A percentile compares a stretch with the other conserved stretches of the same genome.
These are phyloP conservation scores for Phoxinus phoxinus DNA, from an alignment of 2,113 vertebrate genomes.

Conservation along the genomic window DNA sequence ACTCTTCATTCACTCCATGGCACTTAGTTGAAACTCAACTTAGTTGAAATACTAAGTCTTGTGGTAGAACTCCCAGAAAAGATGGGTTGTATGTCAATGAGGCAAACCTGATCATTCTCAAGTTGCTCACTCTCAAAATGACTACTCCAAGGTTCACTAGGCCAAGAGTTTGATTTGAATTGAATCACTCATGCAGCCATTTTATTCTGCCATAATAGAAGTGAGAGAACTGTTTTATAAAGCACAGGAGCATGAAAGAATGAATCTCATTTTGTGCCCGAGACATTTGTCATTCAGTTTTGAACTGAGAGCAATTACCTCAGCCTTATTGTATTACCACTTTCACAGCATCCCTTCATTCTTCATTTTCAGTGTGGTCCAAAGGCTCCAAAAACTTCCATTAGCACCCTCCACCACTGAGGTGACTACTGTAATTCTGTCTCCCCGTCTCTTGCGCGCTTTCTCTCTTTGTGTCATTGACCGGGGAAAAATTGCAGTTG, in stretches of 20 bases:
- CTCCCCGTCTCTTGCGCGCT: slow-evolving; percentile 54
- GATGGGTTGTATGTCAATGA: slow-evolving; percentile 12
- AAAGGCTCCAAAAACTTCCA: slow-evolving; percentile 59
- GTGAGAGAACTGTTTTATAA: slow-evolving; percentile 55
- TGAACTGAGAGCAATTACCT: slow-evolving; percentile 57
- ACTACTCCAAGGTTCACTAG: slow-evolving; percentile 34
- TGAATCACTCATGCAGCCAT: slow-evolving; percentile 37
- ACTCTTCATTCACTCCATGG: background rate
- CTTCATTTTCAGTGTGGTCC: slow-evolving; percentile 52
- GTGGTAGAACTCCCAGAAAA: background rate
- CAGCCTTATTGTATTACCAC: slow-evolving; percentile 58
- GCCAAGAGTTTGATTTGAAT: slow-evolving; percentile 46
- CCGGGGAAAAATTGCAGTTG: slow-evolving; percentile 72
- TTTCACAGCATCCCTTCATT: slow-evolving; percentile 50
- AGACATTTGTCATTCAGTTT: slow-evolving; percentile 58
- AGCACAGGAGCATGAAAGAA: slow-evolving; percentile 51
- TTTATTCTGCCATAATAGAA: slow-evolving; percentile 41
- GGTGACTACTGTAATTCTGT: slow-evolving; percentile 71
- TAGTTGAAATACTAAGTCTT: background rate
- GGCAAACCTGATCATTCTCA: slow-evolving; percentile 42
- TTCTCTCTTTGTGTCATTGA: slow-evolving; percentile 61
- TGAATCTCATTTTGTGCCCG: slow-evolving; percentile 53
- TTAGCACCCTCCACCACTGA: slow-evolving; percentile 65
- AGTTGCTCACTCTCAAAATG: slow-evolving; percentile 16
- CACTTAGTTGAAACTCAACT: background rate